Conservation (phyloP, 2,113 vertebrate genomes). For the Sphaerodactylus townsendi region DNA sequence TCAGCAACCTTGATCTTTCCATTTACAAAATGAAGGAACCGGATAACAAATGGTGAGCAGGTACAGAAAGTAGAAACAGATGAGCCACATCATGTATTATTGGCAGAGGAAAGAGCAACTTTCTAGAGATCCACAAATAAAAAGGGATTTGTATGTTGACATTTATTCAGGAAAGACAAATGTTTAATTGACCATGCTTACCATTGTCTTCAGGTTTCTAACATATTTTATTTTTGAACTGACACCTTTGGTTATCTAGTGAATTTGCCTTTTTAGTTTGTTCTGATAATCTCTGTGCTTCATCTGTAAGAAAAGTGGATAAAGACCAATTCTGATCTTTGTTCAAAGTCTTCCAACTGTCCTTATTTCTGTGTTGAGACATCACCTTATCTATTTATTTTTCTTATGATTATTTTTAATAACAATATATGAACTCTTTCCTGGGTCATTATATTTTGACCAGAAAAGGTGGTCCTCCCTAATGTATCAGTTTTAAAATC, state of each 20-base stretch:
- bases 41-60: neutral
- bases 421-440: neutral
- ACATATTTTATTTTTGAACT: neutral
- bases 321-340: neutral
- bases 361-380: neutral
- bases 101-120: neutral
- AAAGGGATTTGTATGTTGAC: neutral
- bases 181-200: neutral
- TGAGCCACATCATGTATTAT: neutral
- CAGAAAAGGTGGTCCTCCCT: neutral
- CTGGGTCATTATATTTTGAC: neutral
- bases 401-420: neutral
- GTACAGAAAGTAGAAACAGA: neutral
- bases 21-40: neutral
- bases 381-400: neutral
- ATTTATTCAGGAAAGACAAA: neutral
- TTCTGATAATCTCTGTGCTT: neutral
- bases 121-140: neutral
- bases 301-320: neutral
- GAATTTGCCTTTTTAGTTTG: neutral
- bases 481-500: neutral
- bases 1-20: neutral
- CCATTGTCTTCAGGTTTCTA: neutral
- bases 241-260: neutral
- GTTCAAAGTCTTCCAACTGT: neutral